Base-by-base conservation (phyloP, 2,888 invertebrate genomes). In the Pogonocherus hispidulus region DNA sequence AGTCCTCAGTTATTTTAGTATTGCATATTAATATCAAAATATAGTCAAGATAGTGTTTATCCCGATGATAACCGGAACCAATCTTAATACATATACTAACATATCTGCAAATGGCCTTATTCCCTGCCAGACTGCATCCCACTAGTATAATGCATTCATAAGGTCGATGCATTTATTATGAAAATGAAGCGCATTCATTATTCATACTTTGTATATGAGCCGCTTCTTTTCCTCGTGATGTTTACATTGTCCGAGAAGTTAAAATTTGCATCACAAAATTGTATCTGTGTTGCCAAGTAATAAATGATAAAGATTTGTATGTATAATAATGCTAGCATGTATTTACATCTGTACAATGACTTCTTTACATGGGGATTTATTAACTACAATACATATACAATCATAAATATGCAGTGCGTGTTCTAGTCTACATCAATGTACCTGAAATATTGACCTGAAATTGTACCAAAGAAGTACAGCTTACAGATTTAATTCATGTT, bases 201-300 rank as follows among this genome's bases (percentile, higher is more conserved):
- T 79, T 79, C 78, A 79, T 77, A 70, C 70, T 76, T 72, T 73
- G 69, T 79, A 65, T 75, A 76, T 77, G 71, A 74, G 72, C 71
- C 70, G 77, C 71, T 74, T 75, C 75, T 78, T 71, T 75, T 69
- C 71, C 51, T 70, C 67, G 70, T 73, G 73, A 69, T 78, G 76
- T 77, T 78, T 78, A 78, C 77, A 76, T 79, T 78, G 80, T 78
- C 75, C 76, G 69, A 76, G 75, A 75, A 75, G 63, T 74, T 69
- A 74, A 77, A 80, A 80, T 79, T 80, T 80, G 77, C 79, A 79
- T 78, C 73, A 76, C 79, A 79, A 77, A 78, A 80, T 73, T 79
- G 71, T 76, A 75, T 76, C 70, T 76, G 69, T 74, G 74, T 76
- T 75, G 72, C 68, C 71, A 72, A 74, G 74, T 76, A 75, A 78